Base-by-base conservation (phyloP, 2,888 invertebrate species). In the Mimas tiliae region DNA sequence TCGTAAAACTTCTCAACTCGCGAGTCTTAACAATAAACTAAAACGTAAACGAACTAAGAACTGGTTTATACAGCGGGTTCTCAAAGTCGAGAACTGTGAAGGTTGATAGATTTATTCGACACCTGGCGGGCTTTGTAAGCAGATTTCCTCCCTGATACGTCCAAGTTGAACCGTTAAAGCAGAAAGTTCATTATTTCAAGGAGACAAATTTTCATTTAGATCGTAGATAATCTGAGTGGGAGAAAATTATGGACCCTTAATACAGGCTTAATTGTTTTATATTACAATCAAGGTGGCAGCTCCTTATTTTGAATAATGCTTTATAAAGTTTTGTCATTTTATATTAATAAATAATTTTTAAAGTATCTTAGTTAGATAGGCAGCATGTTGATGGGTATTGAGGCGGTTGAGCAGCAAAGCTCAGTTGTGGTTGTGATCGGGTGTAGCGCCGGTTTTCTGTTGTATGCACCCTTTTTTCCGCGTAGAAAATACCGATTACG, bases 201-300 rank as follows among this genome's bases (percentile, higher is more conserved):
- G 76, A 70, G 75, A 77, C 75, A 74, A 79, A 80, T 80, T 58
- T 80, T 77, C 78, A 78, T 80, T 81, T 69, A 79, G 82, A 81
- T 83, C 71, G 68, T 65, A 69, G 74, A 74, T 74, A 77, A 72
- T 69, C 69, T 67, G 68, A 47, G 48, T 50, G 65, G 55, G 55
- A 48, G 65, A 65, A 65, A 58, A 65, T 58, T 48, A 58, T 65
- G 48, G 38, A 34, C 38, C 38, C 55, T 55, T 27, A 33, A n/a
- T 38, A 55, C 8, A 11, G 4, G 55, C 55, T 58, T 58, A 58
- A 58, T 58, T 58, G 58, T 42, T 58, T 58, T 58, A 38, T 58
- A 58, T 58, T 58, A 42, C 19, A 38, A 58, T 55, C 55, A 38
- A 55, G n/a, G 34, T 11, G 16, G 7, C n/a, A 14, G 53, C 34